phyloP scores from a whole-genome alignment of 2,113 vertebrate species.

The Nothoprocta pentlandii region DNA sequence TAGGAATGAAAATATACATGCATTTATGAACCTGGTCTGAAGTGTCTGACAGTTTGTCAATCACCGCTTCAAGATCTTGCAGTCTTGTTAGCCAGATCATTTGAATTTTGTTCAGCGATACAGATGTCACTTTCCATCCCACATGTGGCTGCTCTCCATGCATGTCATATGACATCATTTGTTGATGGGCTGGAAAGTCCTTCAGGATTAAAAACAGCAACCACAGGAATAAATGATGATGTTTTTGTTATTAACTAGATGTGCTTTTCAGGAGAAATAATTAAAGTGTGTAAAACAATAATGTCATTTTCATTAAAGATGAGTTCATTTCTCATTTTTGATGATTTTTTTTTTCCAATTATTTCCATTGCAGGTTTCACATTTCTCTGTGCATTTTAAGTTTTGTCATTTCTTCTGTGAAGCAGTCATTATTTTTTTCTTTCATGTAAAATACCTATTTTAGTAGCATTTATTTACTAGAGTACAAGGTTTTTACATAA shows the following conservation, averaged over 20 bases:
- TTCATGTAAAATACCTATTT: not conserved
- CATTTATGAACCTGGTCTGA: not conserved
- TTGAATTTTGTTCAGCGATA: not conserved
- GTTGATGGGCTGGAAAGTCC: not conserved
- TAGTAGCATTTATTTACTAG: slow-evolving; percentile 28
- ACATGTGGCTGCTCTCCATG: not conserved
- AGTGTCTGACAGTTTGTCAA: not conserved
- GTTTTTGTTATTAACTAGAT: not conserved
- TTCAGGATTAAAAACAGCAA: not conserved
- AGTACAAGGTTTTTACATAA: slow-evolving; percentile 5
- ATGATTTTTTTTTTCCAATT: not conserved
- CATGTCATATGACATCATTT: rapidly evolving
- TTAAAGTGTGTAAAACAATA: not conserved
- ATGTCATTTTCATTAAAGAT: rapidly evolving
- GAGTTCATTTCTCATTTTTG: not conserved
- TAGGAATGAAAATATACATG: not conserved
- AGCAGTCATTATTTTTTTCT: not conserved
- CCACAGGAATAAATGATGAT: not conserved
- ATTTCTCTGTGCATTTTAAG: not conserved
- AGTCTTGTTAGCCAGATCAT: not conserved
- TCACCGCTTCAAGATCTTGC: not conserved
- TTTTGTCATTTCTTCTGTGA: not conserved
- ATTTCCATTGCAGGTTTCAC: not conserved
- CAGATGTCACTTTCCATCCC: not conserved
- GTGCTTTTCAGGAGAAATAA: not conserved